phyloP scores from a whole-genome alignment of 2,113 vertebrate genomes.

The Vidua chalybeata region DNA sequence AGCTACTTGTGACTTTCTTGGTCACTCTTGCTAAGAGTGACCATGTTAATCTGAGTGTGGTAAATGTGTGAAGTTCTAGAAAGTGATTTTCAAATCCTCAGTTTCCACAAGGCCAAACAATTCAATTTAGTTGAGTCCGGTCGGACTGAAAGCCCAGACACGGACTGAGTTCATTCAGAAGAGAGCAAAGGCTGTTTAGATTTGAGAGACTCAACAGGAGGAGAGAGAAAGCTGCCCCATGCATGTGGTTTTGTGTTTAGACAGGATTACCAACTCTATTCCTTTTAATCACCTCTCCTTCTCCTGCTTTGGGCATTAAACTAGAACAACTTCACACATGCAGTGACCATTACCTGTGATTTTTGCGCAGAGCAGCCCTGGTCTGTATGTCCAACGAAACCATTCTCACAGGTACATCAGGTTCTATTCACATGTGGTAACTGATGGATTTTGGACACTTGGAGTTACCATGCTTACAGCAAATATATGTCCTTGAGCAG shows the following conservation, averaged over 20 bases:
- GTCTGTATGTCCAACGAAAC: fast-evolving
- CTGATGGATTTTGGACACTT: not conserved
- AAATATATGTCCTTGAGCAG: not conserved
- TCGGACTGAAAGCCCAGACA: not conserved
- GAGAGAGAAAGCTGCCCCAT: not conserved
- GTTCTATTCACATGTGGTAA: not conserved
- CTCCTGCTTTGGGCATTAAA: not conserved
- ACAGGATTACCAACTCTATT: not conserved
- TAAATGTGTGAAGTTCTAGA: not conserved
- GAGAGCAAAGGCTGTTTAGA: not conserved
- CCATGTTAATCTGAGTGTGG: not conserved
- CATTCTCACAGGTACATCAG: not conserved
- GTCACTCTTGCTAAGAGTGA: not conserved
- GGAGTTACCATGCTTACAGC: not conserved
- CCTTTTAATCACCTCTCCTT: not conserved
- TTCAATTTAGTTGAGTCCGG: not conserved
- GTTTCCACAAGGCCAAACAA: not conserved
- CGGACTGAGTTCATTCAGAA: not conserved
- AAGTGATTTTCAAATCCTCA: not conserved
- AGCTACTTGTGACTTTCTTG: not conserved
- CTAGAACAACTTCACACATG: not conserved
- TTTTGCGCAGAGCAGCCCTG: not conserved
- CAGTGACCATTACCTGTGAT: not conserved
- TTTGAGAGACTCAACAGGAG: not conserved
- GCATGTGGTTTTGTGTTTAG: not conserved